Evolutionary conservation across 2,797 vertebrate genomes (phyloP).

Genomic region (Coccyzus lansbergi): DNA sequence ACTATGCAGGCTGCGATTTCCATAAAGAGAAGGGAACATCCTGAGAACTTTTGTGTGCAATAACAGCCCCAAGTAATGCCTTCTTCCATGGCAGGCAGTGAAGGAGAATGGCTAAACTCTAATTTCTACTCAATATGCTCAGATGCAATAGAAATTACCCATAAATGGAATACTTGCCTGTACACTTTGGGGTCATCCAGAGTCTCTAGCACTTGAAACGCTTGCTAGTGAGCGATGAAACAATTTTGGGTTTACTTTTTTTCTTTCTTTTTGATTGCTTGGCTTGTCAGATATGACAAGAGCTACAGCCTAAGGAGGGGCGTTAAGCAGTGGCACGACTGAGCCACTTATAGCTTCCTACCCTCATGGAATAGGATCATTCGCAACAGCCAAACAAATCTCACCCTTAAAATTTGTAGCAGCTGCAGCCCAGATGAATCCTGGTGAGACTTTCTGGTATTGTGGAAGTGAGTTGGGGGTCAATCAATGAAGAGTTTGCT

Average conservation of each 20-base stretch:
- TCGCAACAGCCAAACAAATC: neutral
- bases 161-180: neutral
- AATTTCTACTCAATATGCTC: neutral
- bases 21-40: neutral
- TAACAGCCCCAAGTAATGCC: neutral
- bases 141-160: neutral
- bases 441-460: neutral
- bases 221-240: neutral
- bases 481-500: neutral
- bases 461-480: neutral
- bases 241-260: too few species aligned
- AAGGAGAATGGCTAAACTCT: neutral
- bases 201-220: neutral
- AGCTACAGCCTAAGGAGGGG: neutral
- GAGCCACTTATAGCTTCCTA: neutral
- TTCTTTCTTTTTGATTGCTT: neutral
- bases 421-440: neutral
- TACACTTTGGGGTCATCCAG: neutral
- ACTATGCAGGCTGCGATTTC: neutral
- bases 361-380: neutral
- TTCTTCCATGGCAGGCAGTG: neutral
- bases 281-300: neutral
- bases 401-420: neutral
- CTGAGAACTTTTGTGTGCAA: neutral
- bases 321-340: neutral